phyloP scores from a whole-genome alignment of 2,888 invertebrate genomes.

The Mythimna pallens region DNA sequence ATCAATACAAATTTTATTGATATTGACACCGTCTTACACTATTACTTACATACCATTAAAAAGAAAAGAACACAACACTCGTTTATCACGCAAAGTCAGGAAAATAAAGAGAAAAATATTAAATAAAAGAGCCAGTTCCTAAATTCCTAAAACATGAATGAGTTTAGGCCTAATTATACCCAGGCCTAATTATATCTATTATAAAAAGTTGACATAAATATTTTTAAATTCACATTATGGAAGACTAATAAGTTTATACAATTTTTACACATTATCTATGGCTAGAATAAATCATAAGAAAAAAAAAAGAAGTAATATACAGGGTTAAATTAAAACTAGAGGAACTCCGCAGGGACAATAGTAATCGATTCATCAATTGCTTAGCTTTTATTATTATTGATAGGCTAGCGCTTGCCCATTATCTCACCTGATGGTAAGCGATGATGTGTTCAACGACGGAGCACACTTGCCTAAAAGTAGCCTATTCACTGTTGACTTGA shows the following conservation, averaged over 20 bases:
- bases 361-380: neutral
- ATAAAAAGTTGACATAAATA: neutral
- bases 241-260: constrained; percentile 9
- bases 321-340: neutral
- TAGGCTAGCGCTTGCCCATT: too few species aligned
- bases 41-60: constrained; percentile 57
- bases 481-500: too few species aligned
- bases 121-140: neutral
- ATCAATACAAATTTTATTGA: constrained; percentile 57
- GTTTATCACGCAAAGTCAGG: constrained; percentile 8
- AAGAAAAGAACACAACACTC: constrained; percentile 19
- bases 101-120: neutral
- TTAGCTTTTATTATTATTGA: neutral
- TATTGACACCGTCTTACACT: constrained; percentile 38
- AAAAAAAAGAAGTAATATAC: neutral
- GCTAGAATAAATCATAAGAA: neutral
- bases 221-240: neutral
- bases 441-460: too few species aligned
- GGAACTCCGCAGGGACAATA: neutral
- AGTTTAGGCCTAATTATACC: neutral
- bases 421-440: too few species aligned
- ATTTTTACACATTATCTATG: constrained; percentile 8
- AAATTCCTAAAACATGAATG: neutral
- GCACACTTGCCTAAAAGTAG: too few species aligned
- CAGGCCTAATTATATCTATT: neutral